phyloP scores from a whole-genome alignment of 2,113 vertebrate genomes.

The Pygathrix nemaeus region DNA sequence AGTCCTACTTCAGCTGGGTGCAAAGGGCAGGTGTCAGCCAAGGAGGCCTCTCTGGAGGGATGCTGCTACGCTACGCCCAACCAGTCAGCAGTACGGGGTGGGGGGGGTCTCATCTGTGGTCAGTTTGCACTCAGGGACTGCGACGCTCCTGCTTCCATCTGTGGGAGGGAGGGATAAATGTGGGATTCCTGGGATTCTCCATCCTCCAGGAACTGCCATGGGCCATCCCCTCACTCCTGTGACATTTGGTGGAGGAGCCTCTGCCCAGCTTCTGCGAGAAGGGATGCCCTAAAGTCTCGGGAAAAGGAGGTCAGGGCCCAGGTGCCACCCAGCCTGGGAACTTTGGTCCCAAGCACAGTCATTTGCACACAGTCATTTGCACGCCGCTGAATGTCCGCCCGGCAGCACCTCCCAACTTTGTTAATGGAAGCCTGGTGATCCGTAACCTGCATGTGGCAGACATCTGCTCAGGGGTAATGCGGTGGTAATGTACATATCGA shows the following conservation, averaged over 20 bases:
- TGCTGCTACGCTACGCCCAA: rapidly evolving
- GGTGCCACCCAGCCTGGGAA: slow-evolving; percentile 32
- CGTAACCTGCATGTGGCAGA: slow-evolving; percentile 89
- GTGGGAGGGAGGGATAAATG: background rate
- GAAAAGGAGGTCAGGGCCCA: background rate
- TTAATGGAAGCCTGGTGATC: slow-evolving; percentile 99
- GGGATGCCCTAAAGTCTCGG: background rate
- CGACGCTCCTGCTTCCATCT: background rate
- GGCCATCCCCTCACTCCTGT: background rate
- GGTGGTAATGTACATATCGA: slow-evolving; percentile 92
- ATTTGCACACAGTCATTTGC: slow-evolving; percentile 87
- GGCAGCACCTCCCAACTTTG: slow-evolving; percentile 89
- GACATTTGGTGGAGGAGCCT: background rate
- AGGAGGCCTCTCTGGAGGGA: background rate
- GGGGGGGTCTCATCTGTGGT: background rate
- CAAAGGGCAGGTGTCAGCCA: background rate
- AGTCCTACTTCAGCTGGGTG: background rate
- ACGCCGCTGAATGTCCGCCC: slow-evolving; percentile 79
- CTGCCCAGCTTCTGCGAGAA: rapidly evolving
- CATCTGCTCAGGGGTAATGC: slow-evolving; percentile 94
- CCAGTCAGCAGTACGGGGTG: rapidly evolving
- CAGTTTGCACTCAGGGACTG: too few species aligned
- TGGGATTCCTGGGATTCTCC: background rate
- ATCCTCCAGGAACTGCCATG: background rate
- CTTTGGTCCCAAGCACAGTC: slow-evolving; percentile 86